These are phyloP conservation scores for Zosterops lateralis DNA, from an alignment of 2,113 vertebrate species.

Conservation along the genomic window DNA sequence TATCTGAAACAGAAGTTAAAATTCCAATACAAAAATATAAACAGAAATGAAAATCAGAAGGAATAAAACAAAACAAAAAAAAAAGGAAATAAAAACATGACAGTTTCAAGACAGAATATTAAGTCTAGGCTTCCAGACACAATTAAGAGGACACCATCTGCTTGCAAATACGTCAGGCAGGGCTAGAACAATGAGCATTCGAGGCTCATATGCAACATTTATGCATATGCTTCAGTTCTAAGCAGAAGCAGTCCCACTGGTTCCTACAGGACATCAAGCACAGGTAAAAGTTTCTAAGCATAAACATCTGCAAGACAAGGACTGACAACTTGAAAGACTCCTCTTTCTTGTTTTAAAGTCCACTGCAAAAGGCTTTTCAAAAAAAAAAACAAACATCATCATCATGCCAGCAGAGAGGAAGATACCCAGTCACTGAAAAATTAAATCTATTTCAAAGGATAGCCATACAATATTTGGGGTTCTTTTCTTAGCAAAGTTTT, in stretches of 20 bases:
- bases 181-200: neutral
- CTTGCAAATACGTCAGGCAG: neutral
- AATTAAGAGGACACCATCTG: neutral
- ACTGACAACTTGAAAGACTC: neutral
- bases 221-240: neutral
- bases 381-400: too few species aligned
- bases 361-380: neutral
- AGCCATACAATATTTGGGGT: too few species aligned
- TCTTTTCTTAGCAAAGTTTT: neutral
- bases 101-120: neutral
- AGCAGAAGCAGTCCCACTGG: conserved; percentile 17
- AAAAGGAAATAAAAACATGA: fast-evolving
- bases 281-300: neutral
- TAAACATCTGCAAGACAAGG: neutral
- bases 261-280: conserved; percentile 22
- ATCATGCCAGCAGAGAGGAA: neutral
- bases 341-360: neutral
- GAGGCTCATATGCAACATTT: neutral
- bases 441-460: neutral
- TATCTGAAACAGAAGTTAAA: neutral
- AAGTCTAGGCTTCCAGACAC: neutral
- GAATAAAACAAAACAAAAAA: neutral
- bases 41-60: neutral
- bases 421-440: neutral
- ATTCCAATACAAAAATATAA: neutral